Evolutionary conservation across 2,888 invertebrate genomes (phyloP).

Genomic region (Cerceris ruficornis): DNA sequence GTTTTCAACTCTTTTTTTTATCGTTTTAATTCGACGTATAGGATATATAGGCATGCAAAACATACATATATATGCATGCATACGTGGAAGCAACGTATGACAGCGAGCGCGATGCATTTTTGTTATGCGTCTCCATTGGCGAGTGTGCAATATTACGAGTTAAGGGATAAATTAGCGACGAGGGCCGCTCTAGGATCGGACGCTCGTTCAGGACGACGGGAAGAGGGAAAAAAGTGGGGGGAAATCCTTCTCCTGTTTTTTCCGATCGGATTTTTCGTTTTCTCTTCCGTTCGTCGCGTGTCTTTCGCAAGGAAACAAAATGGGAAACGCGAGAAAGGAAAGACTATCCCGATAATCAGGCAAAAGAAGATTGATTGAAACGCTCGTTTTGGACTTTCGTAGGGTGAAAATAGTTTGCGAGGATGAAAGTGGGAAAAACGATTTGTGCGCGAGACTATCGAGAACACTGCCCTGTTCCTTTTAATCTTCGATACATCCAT

Average conservation of each 20-base stretch:
- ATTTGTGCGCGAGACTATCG: slow-evolving; percentile 45
- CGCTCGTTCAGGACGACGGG: not conserved
- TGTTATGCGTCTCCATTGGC: slow-evolving; percentile 55
- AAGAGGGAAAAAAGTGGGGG: not conserved
- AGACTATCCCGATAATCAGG: slow-evolving; percentile 25
- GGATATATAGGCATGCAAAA: not conserved
- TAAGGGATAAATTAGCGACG: slow-evolving; percentile 3
- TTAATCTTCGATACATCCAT: slow-evolving; percentile 66
- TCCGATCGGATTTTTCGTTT: slow-evolving; percentile 20
- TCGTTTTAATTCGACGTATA: not conserved
- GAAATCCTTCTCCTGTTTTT: slow-evolving; percentile 19
- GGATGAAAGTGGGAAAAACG: slow-evolving; percentile 9
- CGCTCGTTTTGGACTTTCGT: slow-evolving; percentile 19
- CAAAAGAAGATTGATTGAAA: slow-evolving; percentile 38
- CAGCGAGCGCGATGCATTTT: not conserved
- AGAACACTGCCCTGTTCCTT: slow-evolving; percentile 69
- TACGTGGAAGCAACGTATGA: no score
- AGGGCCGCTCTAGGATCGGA: slow-evolving; percentile 1
- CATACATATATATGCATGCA: no score
- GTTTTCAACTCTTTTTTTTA: not conserved
- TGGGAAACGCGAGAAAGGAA: slow-evolving; percentile 8
- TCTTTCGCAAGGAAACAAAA: slow-evolving; percentile 4
- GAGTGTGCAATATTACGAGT: slow-evolving; percentile 74
- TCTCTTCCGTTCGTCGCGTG: slow-evolving; percentile 30
- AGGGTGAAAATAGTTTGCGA: slow-evolving; percentile 5